Evolutionary conservation across 1,140 invertebrate genomes (phyloP), one percentile per base, ranked within the genome.

Genomic region (Dendrolimus kikuchii): DNA sequence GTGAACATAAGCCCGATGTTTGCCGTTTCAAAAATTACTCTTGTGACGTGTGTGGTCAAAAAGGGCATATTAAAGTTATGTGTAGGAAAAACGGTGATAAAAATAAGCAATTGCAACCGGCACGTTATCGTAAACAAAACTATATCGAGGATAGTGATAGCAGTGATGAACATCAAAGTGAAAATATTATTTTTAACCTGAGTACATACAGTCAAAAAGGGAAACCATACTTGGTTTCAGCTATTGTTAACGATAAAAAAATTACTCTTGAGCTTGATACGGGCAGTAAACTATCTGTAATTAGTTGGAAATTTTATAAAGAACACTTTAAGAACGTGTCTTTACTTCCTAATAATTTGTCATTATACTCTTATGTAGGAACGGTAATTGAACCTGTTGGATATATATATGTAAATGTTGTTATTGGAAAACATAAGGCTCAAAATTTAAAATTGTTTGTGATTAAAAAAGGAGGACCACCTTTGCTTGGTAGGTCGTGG

Each of bases 1-100:
- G n/a, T n/a, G n/a, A 23, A 23, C 23, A 23, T 23, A 23, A 23
- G 23, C 23, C 23, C n/a, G n/a, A 23, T 23, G 23, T 23, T 23
- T 42, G 53, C 36, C 51, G 58, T 49, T 41, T 55, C 6, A 38
- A 51, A 38, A 55, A 55, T 10, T 60, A 55, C 40, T 60, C 55
- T 10, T 7, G 41, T 5, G n/a, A 49, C 45, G n/a, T 42, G 41
- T 42, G 41, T n/a, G 41, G 41, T n/a, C 41, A 7, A 7, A 42
- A 42, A 42, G 41, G 41, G 6, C 6, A 42, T 42, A n/a, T 42
- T 2, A 42, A 42, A 42, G 41, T 42, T 2, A 42, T 42, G 6
- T 42, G n/a, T 42, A 42, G 2, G 41, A 42, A 42, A 42, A 42
- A 42, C 41, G 4, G 41, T 42, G 41, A 42, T 42, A n/a, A 42